Percentiles rank a stretch among this genome's conserved stretches.
These are phyloP conservation scores for Sphaeridia pumilis DNA, from an alignment of 2,888 invertebrate genomes.

Conservation along the genomic window DNA sequence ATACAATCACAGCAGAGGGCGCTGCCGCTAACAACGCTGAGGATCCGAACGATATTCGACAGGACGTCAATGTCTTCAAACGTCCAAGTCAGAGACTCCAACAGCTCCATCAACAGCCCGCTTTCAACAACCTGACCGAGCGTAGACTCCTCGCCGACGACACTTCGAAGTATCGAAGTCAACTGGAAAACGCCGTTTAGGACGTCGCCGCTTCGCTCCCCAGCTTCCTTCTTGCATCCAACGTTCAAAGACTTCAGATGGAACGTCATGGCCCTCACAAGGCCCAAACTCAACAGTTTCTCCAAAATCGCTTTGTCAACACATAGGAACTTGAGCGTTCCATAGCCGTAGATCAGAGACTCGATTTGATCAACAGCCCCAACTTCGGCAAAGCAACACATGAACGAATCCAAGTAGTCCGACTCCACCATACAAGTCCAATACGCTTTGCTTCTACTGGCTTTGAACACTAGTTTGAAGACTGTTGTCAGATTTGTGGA, in stretches of 20 bases:
- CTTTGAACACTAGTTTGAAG: constrained; percentile 35
- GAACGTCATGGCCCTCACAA: constrained; percentile 29
- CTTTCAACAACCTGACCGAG: constrained; percentile 24
- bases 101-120: constrained; percentile 31
- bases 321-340: constrained; percentile 34
- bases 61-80: constrained; percentile 33
- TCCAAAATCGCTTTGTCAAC: constrained; percentile 24
- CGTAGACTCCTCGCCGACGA: constrained; percentile 30
- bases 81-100: constrained; percentile 30
- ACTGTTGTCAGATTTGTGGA: constrained; percentile 34
- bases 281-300: constrained; percentile 24
- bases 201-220: no score
- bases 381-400: constrained; percentile 29
- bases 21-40: constrained; percentile 18
- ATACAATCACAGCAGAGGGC: constrained; percentile 20
- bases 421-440: constrained; percentile 27
- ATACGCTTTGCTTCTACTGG: constrained; percentile 31
- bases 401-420: constrained; percentile 32
- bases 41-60: constrained; percentile 32
- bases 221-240: no score
- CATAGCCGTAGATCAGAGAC: constrained; percentile 35
- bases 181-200: constrained; percentile 33
- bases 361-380: constrained; percentile 33
- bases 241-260: constrained; percentile 30
- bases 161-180: constrained; percentile 34